Evolutionary conservation across 1,140 invertebrate species (phyloP).

Genomic region (Drosophila kikkawai): DNA sequence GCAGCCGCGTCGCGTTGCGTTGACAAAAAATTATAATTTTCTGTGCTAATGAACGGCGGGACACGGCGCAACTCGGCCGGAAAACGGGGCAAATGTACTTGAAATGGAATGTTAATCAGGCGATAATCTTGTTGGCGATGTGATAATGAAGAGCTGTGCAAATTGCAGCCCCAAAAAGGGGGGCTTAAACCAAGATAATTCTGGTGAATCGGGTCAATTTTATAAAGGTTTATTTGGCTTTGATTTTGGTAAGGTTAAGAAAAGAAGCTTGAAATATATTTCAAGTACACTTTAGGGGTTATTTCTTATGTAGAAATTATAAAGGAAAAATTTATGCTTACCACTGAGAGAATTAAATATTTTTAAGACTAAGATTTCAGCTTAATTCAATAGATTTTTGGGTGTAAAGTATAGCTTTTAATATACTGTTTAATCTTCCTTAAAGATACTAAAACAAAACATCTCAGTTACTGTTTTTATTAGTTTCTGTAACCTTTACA

Average conservation of each 20-base stretch:
- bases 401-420: not conserved
- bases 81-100: slow-evolving; percentile 65
- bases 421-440: not conserved
- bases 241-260: not conserved
- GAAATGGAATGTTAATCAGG: slow-evolving; percentile 57
- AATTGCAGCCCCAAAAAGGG: slow-evolving; percentile 26
- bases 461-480: too few species aligned
- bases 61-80: slow-evolving; percentile 31
- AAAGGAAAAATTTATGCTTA: not conserved
- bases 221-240: not conserved
- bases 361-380: not conserved
- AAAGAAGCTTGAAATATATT: not conserved
- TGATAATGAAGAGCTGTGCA: slow-evolving; percentile 41
- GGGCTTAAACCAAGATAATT: not conserved
- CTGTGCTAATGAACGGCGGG: slow-evolving; percentile 68
- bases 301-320: not conserved
- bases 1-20: slow-evolving; percentile 29
- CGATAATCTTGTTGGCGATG: slow-evolving; percentile 53
- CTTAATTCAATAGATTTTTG: too few species aligned
- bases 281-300: not conserved
- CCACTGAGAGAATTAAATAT: not conserved
- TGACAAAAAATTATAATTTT: slow-evolving; percentile 80
- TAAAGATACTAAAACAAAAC: too few species aligned
- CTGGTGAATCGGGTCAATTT: slow-evolving; percentile 10
- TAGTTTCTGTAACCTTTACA: not conserved